A percentile compares a stretch with the other conserved stretches of the same genome.
Evolutionary conservation across 2,888 invertebrate species (phyloP).

Genomic region (Baronia brevicornis): DNA sequence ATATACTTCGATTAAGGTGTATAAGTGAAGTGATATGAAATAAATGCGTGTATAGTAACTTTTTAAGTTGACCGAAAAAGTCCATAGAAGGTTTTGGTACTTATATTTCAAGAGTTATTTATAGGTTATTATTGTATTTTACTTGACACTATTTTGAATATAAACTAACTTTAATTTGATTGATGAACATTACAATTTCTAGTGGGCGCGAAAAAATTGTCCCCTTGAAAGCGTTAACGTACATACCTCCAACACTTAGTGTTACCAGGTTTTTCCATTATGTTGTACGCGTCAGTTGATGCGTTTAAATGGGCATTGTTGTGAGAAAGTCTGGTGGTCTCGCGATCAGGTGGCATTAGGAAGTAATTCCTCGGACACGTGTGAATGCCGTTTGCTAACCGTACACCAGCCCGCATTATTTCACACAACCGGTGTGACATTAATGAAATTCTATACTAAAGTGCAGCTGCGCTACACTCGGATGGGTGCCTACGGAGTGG

Average conservation of each 20-base stretch:
- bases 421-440: slow-evolving; percentile 58
- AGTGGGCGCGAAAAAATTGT: slow-evolving; percentile 1
- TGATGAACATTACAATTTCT: slow-evolving; percentile 3
- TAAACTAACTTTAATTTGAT: too few species aligned
- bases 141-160: too few species aligned
- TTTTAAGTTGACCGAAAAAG: too few species aligned
- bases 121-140: too few species aligned
- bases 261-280: slow-evolving; percentile 49
- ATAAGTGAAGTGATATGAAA: too few species aligned
- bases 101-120: too few species aligned
- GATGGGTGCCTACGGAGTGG: slow-evolving; percentile 36
- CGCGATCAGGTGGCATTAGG: slow-evolving; percentile 52
- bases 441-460: slow-evolving; percentile 66
- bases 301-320: slow-evolving; percentile 38
- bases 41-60: too few species aligned
- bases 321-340: slow-evolving; percentile 53
- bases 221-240: slow-evolving; percentile 1
- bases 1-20: too few species aligned
- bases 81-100: too few species aligned
- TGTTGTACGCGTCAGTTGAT: slow-evolving; percentile 40
- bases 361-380: slow-evolving; percentile 57
- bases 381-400: slow-evolving; percentile 48
- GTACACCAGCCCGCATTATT: slow-evolving; percentile 63
- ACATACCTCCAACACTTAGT: slow-evolving; percentile 25
- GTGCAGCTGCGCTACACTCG: slow-evolving; percentile 62